Evolutionary conservation across 2,888 invertebrate species (phyloP), one percentile per base, ranked within the genome.

Genomic region (Neelides folsomi): DNA sequence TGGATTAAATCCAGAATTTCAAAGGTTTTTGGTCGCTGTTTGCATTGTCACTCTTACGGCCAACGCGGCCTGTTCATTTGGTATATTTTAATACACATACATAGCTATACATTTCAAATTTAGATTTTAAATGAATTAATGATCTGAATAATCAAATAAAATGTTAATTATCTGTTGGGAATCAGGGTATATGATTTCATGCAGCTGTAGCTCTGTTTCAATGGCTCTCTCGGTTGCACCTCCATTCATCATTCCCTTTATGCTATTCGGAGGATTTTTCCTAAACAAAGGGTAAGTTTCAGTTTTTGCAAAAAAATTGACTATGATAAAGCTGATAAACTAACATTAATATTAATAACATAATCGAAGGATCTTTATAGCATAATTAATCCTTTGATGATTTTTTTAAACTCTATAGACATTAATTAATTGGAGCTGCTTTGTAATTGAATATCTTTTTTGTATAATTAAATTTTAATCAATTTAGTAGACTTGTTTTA

Each of bases 241-340:
- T 1, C 88, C 94, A 4, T 77, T 93, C 54, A 82, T 94, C 62
- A 87, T 95, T 54, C 94, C 95, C 0, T 85, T 94, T 70, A 76
- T 95, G 72, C 74, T 97, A 15, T 95, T 97, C 69, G 94, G 94
- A 54, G 95, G 95, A 41, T 93, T 90, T 76, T 93, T 93, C 72
- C 75, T 95, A 40, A 94, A 94, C 69, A 80, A 85, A 18, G 84
- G 81, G 81, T 87, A 74, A 76, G 77, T 71, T n/a, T n/a, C n/a
- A n/a, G n/a, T n/a, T n/a, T n/a, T n/a, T n/a, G n/a, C n/a, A n/a
- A n/a, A n/a, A n/a, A n/a, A n/a, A n/a, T n/a, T n/a, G n/a, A n/a
- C n/a, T n/a, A n/a, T n/a, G n/a, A n/a, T n/a, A n/a, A n/a, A n/a
- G n/a, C n/a, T n/a, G n/a, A n/a, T n/a, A n/a, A n/a, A n/a, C n/a